A percentile compares a stretch with the other conserved stretches of the same genome.
Evolutionary conservation across 2,888 invertebrate species (phyloP).

Genomic region (Lingula anatina): DNA sequence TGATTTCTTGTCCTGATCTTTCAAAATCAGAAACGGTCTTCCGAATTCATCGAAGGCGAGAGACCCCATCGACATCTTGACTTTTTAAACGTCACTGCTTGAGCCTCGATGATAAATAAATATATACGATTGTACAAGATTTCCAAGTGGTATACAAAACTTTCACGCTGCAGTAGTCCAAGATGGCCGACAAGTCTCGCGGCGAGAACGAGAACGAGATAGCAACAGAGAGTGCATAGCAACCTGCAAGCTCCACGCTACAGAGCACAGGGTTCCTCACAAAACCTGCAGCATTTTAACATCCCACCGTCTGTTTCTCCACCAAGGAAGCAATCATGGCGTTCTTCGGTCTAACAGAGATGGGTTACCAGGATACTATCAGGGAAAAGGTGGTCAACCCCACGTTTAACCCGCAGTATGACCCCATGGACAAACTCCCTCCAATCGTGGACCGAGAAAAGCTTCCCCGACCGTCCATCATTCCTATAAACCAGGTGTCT

Average conservation of each 20-base stretch:
- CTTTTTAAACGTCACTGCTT: no score
- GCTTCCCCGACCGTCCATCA: constrained; percentile 30
- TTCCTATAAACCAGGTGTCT: constrained; percentile 36
- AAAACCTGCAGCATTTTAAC: no score
- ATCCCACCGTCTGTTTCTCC: no score
- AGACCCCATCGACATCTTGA: no score
- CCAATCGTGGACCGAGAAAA: constrained; percentile 21
- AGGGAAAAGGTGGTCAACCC: constrained; percentile 30
- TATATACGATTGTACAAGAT: no score
- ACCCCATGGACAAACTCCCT: constrained; percentile 38
- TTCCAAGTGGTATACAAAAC: no score
- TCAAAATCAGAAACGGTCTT: constrained; percentile 92
- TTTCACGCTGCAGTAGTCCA: no score
- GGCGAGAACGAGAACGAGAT: no score
- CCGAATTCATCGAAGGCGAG: constrained; percentile 98
- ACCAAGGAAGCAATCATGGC: constrained; percentile 28
- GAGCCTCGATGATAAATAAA: no score
- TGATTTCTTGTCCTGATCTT: constrained; percentile 92
- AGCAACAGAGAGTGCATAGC: no score
- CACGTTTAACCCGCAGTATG: constrained; percentile 30
- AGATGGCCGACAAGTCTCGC: neutral
- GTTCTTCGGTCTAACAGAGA: constrained; percentile 44
- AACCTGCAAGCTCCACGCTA: no score
- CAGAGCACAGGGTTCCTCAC: no score
- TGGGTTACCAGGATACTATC: constrained; percentile 47